Base-by-base conservation (phyloP, 2,888 invertebrate species). In the Capitulum mitella region DNA sequence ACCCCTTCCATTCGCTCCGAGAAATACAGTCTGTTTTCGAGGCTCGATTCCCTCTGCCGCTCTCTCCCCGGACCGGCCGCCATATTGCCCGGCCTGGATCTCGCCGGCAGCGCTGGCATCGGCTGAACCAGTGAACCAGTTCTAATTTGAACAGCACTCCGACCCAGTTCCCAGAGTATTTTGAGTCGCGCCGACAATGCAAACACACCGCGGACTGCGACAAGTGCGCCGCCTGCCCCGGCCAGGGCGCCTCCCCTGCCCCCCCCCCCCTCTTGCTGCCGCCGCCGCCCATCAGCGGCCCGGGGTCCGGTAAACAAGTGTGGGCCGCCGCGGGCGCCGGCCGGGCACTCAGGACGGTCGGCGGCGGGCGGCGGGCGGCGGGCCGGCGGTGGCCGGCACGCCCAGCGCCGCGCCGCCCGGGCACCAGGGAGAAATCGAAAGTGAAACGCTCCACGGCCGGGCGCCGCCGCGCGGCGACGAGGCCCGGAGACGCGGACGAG, bases 351-450 rank as follows among this genome's bases (percentile, higher is more conserved):
- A n/a, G n/a, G n/a, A n/a, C n/a, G n/a, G n/a, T n/a, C n/a, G n/a
- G n/a, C n/a, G n/a, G n/a, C n/a, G n/a, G n/a, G n/a, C n/a, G n/a
- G n/a, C n/a, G n/a, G n/a, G n/a, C n/a, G n/a, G n/a, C n/a, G n/a
- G n/a, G n/a, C n/a, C n/a, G n/a, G n/a, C n/a, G n/a, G n/a, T n/a
- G n/a, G n/a, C n/a, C n/a, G n/a, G n/a, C n/a, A n/a, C n/a, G n/a
- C n/a, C n/a, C n/a, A n/a, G n/a, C n/a, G n/a, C n/a, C n/a, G 43
- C 43, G 5, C 43, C 43, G 43, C 6, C 6, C 43, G 6, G 43
- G 43, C 43, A 43, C 43, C n/a, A n/a, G n/a, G 34, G 64, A 64
- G 64, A 64, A 64, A 64, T 64, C 64, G 64, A 64, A 64, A 64
- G 64, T 64, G 64, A 64, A 64, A 64, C 64, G 34, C 34, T 3